phyloP scores from a whole-genome alignment of 2,113 vertebrate genomes.

The Lipophrys pholis region DNA sequence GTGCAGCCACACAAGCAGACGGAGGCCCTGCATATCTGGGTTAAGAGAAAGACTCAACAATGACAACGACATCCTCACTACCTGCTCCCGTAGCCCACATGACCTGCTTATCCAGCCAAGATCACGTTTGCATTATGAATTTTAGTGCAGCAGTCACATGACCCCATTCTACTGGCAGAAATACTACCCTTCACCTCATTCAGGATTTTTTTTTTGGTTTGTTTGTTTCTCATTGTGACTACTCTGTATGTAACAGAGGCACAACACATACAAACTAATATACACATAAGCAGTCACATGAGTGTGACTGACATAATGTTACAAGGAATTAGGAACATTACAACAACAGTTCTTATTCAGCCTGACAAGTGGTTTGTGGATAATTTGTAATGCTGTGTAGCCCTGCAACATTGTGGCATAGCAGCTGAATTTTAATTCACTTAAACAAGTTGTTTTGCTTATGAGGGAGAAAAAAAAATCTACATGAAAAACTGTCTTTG shows the following conservation, averaged over 20 bases:
- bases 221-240: slow-evolving; percentile 33
- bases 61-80: slow-evolving; percentile 31
- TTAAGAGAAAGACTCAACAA: background rate
- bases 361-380: slow-evolving; percentile 19
- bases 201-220: slow-evolving; percentile 12
- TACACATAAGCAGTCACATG: background rate
- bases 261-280: no score
- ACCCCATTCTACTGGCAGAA: slow-evolving; percentile 50
- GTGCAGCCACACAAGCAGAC: background rate
- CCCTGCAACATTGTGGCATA: background rate
- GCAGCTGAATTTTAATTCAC: slow-evolving; percentile 40
- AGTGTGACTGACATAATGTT: slow-evolving; percentile 23
- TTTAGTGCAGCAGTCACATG: slow-evolving; percentile 34
- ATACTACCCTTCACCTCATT: slow-evolving; percentile 28
- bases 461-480: slow-evolving; percentile 56
- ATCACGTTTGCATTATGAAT: slow-evolving; percentile 30
- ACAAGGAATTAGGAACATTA: slow-evolving; percentile 30
- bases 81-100: slow-evolving; percentile 26
- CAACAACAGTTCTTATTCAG: slow-evolving; percentile 23
- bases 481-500: slow-evolving; percentile 64
- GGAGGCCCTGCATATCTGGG: background rate
- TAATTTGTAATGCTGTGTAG: slow-evolving; percentile 23
- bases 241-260: slow-evolving; percentile 2
- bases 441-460: slow-evolving; percentile 60
- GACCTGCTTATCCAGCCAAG: slow-evolving; percentile 28